phyloP scores from a whole-genome alignment of 2,888 invertebrate genomes.

The Caenorhabditis panamensis region DNA sequence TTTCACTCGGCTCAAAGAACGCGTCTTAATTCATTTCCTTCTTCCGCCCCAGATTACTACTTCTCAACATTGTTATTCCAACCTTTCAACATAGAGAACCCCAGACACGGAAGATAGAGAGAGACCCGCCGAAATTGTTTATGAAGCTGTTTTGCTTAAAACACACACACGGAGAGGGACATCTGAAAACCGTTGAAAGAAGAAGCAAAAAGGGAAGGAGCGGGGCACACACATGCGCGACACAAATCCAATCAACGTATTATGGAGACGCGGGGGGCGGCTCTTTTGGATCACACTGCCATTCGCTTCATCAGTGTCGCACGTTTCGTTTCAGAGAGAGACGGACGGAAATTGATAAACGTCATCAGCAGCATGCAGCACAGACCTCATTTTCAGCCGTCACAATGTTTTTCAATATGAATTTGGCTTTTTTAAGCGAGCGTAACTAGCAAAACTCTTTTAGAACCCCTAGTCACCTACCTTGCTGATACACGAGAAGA shows the following conservation, averaged over 20 bases:
- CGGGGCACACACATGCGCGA: background rate
- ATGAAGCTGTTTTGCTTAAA: constrained; percentile 14
- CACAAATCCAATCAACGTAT: constrained; percentile 55
- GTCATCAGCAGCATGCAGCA: constrained; percentile 16
- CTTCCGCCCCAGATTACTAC: constrained; percentile 21
- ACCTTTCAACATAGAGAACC: background rate
- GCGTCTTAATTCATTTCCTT: constrained; percentile 48
- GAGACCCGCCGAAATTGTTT: constrained; percentile 14
- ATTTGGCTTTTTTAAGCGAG: too few relatives aligned
- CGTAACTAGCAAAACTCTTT: too few relatives aligned
- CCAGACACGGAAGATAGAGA: background rate
- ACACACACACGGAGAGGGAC: constrained; percentile 15
- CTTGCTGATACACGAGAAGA: constrained; percentile 41
- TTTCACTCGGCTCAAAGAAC: too few relatives aligned
- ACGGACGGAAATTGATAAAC: constrained; percentile 48
- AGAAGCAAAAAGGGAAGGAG: background rate
- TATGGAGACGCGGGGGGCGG: constrained; percentile 10
- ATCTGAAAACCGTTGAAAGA: constrained; percentile 8
- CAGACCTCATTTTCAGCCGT: constrained; percentile 15
- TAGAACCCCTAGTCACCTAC: constrained; percentile 11
- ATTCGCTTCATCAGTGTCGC: constrained; percentile 20
- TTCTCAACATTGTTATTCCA: constrained; percentile 16
- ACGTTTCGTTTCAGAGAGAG: constrained; percentile 21
- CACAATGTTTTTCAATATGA: too few relatives aligned
- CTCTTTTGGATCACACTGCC: constrained; percentile 21